Conservation (phyloP, 2,888 invertebrate species). For the Hypena proboscidalis region DNA sequence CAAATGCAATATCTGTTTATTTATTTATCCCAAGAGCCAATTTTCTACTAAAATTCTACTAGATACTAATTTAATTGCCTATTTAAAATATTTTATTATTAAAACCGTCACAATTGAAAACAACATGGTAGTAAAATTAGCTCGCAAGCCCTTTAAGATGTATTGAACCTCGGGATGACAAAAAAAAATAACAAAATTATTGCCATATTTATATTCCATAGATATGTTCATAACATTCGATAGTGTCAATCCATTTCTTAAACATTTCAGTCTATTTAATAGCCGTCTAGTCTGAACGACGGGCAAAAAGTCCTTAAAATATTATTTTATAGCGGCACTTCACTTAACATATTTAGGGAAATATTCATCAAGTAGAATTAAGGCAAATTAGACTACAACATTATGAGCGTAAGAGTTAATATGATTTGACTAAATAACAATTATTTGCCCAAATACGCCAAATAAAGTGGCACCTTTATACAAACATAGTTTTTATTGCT, state of each 20-base stretch:
- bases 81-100: constrained; percentile 11
- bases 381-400: too few species aligned
- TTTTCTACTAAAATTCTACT: constrained; percentile 17
- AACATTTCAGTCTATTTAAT: constrained; percentile 46
- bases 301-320: too few species aligned
- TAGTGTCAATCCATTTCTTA: constrained; percentile 49
- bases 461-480: too few species aligned
- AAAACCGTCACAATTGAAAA: constrained; percentile 11
- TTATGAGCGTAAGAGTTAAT: too few species aligned
- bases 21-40: constrained; percentile 44
- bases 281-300: constrained; percentile 27
- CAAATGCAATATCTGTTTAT: constrained; percentile 73
- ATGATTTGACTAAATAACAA: too few species aligned
- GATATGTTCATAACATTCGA: constrained; percentile 59
- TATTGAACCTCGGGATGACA: constrained; percentile 18
- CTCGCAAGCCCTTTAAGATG: constrained; percentile 17
- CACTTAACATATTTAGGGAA: too few species aligned
- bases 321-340: too few species aligned
- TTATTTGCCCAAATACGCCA: too few species aligned
- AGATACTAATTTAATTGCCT: constrained; percentile 4
- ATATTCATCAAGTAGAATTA: too few species aligned
- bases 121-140: constrained; percentile 21
- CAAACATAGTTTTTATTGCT: too few species aligned
- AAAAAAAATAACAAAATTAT: constrained; percentile 50
- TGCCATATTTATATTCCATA: constrained; percentile 63